A percentile compares a stretch with the other conserved stretches of the same genome.
phyloP scores from a whole-genome alignment of 2,797 vertebrate genomes.

The Gymnodraco acuticeps region DNA sequence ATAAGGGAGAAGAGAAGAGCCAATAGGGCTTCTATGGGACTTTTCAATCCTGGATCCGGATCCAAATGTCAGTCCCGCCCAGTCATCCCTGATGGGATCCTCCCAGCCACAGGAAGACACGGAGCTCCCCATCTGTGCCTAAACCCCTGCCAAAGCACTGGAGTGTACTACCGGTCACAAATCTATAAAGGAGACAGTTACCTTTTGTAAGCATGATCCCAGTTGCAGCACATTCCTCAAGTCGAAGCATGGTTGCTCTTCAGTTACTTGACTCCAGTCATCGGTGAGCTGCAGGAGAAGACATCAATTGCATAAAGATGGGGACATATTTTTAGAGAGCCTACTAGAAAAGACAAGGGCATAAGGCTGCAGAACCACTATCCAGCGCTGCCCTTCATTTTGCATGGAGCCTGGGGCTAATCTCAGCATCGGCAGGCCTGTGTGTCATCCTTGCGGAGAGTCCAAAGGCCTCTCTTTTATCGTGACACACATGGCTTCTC shows the following conservation, averaged over 20 bases:
- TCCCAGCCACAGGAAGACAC: constrained; percentile 68
- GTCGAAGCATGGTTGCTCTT: constrained; percentile 19
- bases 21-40: constrained; percentile 32
- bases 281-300: constrained; percentile 6
- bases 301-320: constrained; percentile 1
- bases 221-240: constrained; percentile 29
- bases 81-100: constrained; percentile 62
- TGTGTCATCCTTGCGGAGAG: constrained; percentile 56
- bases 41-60: constrained; percentile 59
- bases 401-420: constrained; percentile 41
- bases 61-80: constrained; percentile 56
- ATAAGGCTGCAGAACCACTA: constrained; percentile 27
- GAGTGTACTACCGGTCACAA: constrained; percentile 49
- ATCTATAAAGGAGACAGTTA: constrained; percentile 59
- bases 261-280: constrained; percentile 16
- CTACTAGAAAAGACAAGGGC: constrained; percentile 19
- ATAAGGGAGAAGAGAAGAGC: constrained; percentile 15
- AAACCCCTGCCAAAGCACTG: constrained; percentile 65
- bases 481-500: constrained; percentile 73
- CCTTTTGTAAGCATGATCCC: constrained; percentile 47
- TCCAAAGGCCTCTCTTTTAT: constrained; percentile 71
- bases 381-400: constrained; percentile 8
- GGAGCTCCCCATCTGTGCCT: constrained; percentile 74
- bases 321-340: neutral
- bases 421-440: constrained; percentile 22